Percentiles rank a stretch among this genome's conserved stretches.
Conservation (phyloP, 2,797 vertebrate genomes). For the Catamblyrhynchus diadema region DNA sequence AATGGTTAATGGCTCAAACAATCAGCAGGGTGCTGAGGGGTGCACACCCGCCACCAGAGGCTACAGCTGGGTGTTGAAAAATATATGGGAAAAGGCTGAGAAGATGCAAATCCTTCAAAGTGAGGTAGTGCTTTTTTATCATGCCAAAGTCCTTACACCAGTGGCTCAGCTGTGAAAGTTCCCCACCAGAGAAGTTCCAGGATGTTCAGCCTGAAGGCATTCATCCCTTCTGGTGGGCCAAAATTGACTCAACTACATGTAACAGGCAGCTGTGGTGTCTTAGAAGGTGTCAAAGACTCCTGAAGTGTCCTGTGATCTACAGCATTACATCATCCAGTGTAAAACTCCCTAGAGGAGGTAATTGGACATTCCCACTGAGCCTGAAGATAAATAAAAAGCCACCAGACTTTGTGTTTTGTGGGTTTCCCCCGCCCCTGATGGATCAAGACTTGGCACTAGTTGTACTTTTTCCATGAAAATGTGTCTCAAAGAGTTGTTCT, state of each 20-base stretch:
- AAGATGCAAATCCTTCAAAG: not conserved
- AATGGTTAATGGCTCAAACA: not conserved
- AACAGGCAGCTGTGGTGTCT: not conserved
- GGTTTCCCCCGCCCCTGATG: not conserved
- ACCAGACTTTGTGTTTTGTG: fast-evolving
- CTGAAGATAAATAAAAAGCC: not conserved
- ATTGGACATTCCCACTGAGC: not conserved
- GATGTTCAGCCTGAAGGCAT: not conserved
- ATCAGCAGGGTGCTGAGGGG: not conserved
- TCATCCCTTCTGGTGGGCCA: not conserved
- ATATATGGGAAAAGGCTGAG: not conserved
- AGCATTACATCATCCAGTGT: not conserved
- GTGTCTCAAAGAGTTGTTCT: not conserved
- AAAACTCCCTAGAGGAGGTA: not conserved
- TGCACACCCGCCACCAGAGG: not conserved
- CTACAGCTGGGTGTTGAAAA: not conserved
- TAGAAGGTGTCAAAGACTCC: not conserved
- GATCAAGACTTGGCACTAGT: not conserved
- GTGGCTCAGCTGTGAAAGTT: not conserved
- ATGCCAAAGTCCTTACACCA: not conserved
- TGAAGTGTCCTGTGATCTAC: not conserved
- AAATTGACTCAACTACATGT: not conserved
- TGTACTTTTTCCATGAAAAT: not conserved
- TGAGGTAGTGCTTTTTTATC: not conserved
- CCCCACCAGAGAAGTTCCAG: not conserved